Percentiles rank a stretch among this genome's conserved stretches.
Conservation (phyloP, 1,140 invertebrate genomes). For the Drusus annulatus region DNA sequence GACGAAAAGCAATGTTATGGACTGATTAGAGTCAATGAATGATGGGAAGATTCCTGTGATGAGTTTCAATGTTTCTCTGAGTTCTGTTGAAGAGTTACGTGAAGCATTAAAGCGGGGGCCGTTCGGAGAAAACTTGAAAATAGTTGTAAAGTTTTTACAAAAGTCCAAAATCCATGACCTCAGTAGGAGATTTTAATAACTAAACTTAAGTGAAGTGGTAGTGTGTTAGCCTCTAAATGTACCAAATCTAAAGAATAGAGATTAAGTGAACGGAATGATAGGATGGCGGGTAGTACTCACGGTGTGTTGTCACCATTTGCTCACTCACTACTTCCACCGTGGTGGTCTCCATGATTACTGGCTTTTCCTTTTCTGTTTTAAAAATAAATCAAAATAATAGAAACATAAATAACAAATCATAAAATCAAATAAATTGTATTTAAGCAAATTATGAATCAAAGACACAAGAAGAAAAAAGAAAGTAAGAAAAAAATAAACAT, state of each 20-base stretch:
- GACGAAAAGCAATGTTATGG: constrained; percentile 27
- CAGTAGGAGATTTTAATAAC: constrained; percentile 13
- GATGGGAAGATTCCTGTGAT: constrained; percentile 15
- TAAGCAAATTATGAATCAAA: background rate
- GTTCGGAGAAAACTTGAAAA: background rate
- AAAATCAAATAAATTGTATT: constrained; percentile 21
- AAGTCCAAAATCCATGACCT: constrained; percentile 36
- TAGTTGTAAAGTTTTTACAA: constrained; percentile 13
- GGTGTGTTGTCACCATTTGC: constrained; percentile 54
- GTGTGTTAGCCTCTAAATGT: constrained; percentile 28
- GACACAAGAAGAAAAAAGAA: constrained; percentile 5
- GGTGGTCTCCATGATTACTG: constrained; percentile 60
- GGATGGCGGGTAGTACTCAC: constrained; percentile 59
- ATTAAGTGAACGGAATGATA: constrained; percentile 20
- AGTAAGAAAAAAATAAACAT: background rate
- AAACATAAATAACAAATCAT: constrained; percentile 59
- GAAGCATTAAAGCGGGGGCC: constrained; percentile 23
- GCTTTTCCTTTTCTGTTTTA: constrained; percentile 51
- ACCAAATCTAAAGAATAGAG: constrained; percentile 30
- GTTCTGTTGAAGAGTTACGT: constrained; percentile 27
- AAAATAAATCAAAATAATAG: constrained; percentile 54
- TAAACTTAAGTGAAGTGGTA: constrained; percentile 25
- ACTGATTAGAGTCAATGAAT: constrained; percentile 27
- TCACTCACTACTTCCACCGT: constrained; percentile 60
- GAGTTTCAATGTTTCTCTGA: background rate